Conservation (phyloP, 2,888 invertebrate species). For the Drosophila siamana region DNA sequence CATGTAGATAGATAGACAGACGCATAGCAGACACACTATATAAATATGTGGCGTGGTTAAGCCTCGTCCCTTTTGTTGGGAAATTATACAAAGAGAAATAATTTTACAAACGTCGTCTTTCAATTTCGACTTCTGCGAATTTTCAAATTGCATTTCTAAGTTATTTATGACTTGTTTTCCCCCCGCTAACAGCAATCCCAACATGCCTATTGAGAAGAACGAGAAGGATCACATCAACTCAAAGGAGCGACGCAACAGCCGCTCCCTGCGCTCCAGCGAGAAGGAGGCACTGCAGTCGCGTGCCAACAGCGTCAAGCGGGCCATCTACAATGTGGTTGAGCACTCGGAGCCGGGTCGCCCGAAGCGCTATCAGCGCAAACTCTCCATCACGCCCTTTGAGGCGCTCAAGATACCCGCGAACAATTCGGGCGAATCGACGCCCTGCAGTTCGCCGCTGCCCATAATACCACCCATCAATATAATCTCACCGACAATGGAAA, state of each 20-base stretch:
- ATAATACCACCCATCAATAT: slow-evolving; percentile 84
- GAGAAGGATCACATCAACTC: slow-evolving; percentile 87
- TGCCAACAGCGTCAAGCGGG: slow-evolving; percentile 93
- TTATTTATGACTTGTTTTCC: background rate
- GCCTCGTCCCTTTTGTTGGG: no score
- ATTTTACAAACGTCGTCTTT: no score
- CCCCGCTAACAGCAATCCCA: slow-evolving; percentile 75
- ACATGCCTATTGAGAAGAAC: slow-evolving; percentile 86
- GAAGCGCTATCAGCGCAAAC: slow-evolving; percentile 86
- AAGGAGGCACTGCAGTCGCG: slow-evolving; percentile 88
- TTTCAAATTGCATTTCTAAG: background rate
- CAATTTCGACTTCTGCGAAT: no score
- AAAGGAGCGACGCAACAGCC: slow-evolving; percentile 84
- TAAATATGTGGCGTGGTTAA: no score
- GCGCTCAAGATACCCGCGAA: slow-evolving; percentile 81
- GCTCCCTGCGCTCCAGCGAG: slow-evolving; percentile 86
- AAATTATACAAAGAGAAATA: no score
- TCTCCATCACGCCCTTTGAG: slow-evolving; percentile 84
- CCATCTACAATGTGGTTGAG: slow-evolving; percentile 92
- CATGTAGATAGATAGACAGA: no score
- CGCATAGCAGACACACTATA: no score
- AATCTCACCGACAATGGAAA: slow-evolving; percentile 85
- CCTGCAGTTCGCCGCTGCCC: slow-evolving; percentile 83
- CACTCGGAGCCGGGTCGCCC: slow-evolving; percentile 89
- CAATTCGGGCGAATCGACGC: slow-evolving; percentile 83